Percentiles rank a stretch among this genome's conserved stretches.
Conservation (phyloP, 2,888 invertebrate genomes). For the Hecatera dysodea region DNA sequence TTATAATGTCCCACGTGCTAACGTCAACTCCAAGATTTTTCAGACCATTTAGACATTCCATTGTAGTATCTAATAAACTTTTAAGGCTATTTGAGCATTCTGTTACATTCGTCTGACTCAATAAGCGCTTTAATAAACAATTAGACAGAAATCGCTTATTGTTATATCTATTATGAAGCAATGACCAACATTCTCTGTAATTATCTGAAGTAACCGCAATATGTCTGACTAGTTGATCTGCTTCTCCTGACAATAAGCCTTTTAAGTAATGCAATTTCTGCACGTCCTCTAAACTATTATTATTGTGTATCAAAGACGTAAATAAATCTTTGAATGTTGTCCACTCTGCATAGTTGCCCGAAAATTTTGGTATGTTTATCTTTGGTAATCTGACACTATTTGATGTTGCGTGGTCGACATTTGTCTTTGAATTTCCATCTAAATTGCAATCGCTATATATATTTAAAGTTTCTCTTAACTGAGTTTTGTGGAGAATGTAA, state of each 20-base stretch:
- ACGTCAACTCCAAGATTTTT: conserved; percentile 21
- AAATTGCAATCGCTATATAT: not conserved
- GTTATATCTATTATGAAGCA: conserved; percentile 4
- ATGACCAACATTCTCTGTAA: conserved; percentile 15
- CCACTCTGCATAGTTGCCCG: conserved; percentile 4
- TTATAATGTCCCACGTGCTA: conserved; percentile 10
- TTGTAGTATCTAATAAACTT: conserved; percentile 12
- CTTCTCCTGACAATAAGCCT: not conserved
- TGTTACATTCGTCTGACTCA: conserved; percentile 5
- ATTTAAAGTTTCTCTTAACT: not conserved
- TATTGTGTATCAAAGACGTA: conserved; percentile 6
- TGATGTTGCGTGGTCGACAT: not conserved
- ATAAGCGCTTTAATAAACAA: conserved; percentile 16
- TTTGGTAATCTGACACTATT: conserved; percentile 13
- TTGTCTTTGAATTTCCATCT: not conserved
- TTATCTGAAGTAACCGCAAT: conserved; percentile 14
- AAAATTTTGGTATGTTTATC: conserved; percentile 8
- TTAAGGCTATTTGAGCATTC: conserved; percentile 16
- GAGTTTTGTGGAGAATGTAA: not conserved
- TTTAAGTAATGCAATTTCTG: conserved; percentile 5
- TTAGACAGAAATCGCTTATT: conserved; percentile 11
- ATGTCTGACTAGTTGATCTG: conserved; percentile 6
- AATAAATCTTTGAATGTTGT: conserved; percentile 12
- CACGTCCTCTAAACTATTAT: not conserved
- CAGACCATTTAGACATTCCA: conserved; percentile 17